Conservation (phyloP, 2,113 vertebrate species). For the Sceloporus tristichus region DNA sequence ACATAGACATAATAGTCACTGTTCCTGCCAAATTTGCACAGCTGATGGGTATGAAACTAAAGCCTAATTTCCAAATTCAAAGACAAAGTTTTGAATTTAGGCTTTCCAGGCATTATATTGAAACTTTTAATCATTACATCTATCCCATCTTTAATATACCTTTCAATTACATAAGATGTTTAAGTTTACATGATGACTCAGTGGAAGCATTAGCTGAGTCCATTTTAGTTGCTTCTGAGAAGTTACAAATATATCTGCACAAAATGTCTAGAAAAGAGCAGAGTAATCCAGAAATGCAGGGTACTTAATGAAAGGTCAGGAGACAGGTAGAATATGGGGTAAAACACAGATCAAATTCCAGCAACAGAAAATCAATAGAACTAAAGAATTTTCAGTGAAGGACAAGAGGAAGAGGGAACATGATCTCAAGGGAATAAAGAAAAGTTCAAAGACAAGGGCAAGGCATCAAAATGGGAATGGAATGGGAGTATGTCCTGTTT, state of each 20-base stretch:
- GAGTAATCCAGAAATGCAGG: neutral
- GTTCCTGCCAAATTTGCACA: too few relatives aligned
- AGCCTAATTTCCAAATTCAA: neutral
- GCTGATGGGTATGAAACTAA: neutral
- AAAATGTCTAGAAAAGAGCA: neutral
- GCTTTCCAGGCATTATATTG: neutral
- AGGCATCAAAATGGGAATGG: neutral
- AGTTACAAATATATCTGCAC: neutral
- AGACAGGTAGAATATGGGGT: neutral
- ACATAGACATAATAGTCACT: too few relatives aligned
- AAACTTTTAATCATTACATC: neutral
- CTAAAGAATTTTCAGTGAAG: neutral
- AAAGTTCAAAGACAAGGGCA: neutral
- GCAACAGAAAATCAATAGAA: neutral
- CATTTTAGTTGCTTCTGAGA: neutral
- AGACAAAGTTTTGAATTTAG: neutral
- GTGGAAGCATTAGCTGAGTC: neutral
- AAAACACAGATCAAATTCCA: neutral
- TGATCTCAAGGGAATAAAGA: neutral
- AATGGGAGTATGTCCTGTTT: neutral
- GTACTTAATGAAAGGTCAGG: neutral
- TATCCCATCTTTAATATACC: neutral
- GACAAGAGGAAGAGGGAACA: neutral
- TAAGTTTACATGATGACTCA: neutral
- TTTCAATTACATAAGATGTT: neutral